A percentile compares a stretch with the other conserved stretches of the same genome.
Evolutionary conservation across 1,140 invertebrate species (phyloP).

Genomic region (Cydia pomonella): DNA sequence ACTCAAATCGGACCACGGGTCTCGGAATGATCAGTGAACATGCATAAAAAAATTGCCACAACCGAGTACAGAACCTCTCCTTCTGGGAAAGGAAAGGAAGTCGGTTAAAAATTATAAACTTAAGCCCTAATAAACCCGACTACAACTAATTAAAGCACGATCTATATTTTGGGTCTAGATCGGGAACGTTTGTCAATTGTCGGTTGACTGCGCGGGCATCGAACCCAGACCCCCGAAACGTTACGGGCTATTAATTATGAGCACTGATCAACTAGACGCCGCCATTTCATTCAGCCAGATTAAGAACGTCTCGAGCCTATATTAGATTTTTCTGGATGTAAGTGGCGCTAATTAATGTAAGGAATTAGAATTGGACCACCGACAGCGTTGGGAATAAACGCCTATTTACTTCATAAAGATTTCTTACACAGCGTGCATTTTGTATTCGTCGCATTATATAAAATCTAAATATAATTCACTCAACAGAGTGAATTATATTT

Average conservation of each 20-base stretch:
- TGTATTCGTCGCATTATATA: too few relatives aligned
- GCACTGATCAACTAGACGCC: conserved; percentile 6
- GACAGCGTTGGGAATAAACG: background rate
- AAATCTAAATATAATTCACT: too few relatives aligned
- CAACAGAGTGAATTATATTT: too few relatives aligned
- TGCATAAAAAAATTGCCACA: too few relatives aligned
- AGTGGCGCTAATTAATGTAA: background rate
- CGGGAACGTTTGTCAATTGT: conserved; percentile 11
- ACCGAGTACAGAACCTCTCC: too few relatives aligned
- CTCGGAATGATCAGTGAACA: too few relatives aligned
- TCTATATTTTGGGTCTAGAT: conserved; percentile 7
- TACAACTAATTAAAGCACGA: background rate
- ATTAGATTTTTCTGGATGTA: conserved; percentile 9
- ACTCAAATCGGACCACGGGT: too few relatives aligned
- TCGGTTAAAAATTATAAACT: background rate
- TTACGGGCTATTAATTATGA: conserved; percentile 7
- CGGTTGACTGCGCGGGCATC: conserved; percentile 11
- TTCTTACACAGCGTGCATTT: too few relatives aligned
- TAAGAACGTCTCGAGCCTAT: background rate
- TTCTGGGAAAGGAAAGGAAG: too few relatives aligned
- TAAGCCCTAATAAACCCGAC: background rate
- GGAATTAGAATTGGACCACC: background rate
- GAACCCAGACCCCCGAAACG: background rate
- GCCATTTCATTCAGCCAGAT: background rate
- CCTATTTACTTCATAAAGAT: background rate